Conservation (phyloP, 2,888 invertebrate species). For the Fragum whitleyi region DNA sequence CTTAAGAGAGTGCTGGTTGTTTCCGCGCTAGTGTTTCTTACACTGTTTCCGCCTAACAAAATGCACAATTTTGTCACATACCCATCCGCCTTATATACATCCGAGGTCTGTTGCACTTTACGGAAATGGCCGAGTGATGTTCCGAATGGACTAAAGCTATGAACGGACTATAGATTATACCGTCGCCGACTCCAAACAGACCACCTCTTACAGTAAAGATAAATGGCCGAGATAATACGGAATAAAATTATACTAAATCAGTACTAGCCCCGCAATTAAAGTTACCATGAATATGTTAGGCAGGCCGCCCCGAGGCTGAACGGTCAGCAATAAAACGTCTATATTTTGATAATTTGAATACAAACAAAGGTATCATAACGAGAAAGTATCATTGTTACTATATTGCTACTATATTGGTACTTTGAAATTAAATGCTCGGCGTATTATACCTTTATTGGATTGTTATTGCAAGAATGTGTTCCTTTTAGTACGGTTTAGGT, state of each 20-base stretch:
- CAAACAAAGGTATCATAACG: slow-evolving; percentile 62
- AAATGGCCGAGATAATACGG: slow-evolving; percentile 61
- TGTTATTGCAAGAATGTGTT: slow-evolving; percentile 53
- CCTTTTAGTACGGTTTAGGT: slow-evolving; percentile 44
- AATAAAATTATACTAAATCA: slow-evolving; percentile 66
- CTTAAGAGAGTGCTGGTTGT: too few relatives aligned
- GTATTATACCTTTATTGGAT: slow-evolving; percentile 54
- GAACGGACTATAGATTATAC: slow-evolving; percentile 14
- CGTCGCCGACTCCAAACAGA: slow-evolving; percentile 34
- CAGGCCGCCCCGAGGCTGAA: slow-evolving; percentile 39
- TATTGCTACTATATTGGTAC: slow-evolving; percentile 46
- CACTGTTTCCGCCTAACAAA: too few relatives aligned
- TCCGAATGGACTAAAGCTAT: background rate
- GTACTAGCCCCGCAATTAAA: slow-evolving; percentile 59
- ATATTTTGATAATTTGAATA: slow-evolving; percentile 65
- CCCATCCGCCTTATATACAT: too few relatives aligned
- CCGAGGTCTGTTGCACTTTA: too few relatives aligned
- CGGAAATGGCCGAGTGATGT: too few relatives aligned
- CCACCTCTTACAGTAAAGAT: slow-evolving; percentile 60
- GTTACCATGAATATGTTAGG: slow-evolving; percentile 27
- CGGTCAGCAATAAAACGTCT: slow-evolving; percentile 59
- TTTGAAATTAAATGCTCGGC: slow-evolving; percentile 59
- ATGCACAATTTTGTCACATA: too few relatives aligned
- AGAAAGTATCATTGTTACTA: slow-evolving; percentile 51
- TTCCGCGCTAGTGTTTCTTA: too few relatives aligned